These are phyloP conservation scores for Plebejus melissa DNA, from an alignment of 2,888 invertebrate species.

Conservation along the genomic window DNA sequence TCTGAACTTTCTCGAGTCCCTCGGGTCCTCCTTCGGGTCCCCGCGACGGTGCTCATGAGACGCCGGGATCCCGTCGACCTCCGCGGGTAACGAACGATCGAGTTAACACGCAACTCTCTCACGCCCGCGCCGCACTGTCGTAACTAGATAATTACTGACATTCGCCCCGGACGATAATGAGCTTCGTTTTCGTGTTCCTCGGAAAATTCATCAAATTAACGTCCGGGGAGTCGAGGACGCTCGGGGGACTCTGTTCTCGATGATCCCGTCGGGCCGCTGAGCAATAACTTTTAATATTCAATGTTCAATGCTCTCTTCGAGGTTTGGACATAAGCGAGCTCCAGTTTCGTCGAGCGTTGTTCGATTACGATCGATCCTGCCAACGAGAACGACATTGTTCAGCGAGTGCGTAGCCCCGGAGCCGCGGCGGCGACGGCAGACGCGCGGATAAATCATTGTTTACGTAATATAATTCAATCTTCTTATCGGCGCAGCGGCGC, in stretches of 20 bases:
- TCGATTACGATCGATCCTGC: background rate
- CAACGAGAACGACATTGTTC: background rate
- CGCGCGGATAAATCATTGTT: constrained; percentile 6
- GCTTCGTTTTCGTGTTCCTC: background rate
- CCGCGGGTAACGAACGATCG: background rate
- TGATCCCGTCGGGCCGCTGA: no score
- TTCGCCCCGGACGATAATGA: background rate
- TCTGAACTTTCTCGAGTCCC: background rate
- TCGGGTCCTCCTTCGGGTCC: background rate
- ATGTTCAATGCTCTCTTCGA: background rate
- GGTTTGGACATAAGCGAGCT: background rate
- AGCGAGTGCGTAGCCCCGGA: background rate
- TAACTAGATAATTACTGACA: background rate
- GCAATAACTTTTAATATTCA: no score
- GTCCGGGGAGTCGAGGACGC: background rate
- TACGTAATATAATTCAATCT: constrained; percentile 17
- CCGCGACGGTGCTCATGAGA: background rate
- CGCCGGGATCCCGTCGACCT: background rate
- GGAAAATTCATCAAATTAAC: background rate
- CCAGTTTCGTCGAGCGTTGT: background rate
- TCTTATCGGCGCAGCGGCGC: background rate
- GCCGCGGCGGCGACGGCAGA: background rate
- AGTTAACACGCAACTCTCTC: constrained; percentile 14
- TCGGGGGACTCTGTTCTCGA: background rate
- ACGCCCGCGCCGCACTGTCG: background rate